Percentiles rank a stretch among this genome's conserved stretches.
Evolutionary conservation across 2,888 invertebrate species (phyloP).

Genomic region (Eupithecia tripunctaria): DNA sequence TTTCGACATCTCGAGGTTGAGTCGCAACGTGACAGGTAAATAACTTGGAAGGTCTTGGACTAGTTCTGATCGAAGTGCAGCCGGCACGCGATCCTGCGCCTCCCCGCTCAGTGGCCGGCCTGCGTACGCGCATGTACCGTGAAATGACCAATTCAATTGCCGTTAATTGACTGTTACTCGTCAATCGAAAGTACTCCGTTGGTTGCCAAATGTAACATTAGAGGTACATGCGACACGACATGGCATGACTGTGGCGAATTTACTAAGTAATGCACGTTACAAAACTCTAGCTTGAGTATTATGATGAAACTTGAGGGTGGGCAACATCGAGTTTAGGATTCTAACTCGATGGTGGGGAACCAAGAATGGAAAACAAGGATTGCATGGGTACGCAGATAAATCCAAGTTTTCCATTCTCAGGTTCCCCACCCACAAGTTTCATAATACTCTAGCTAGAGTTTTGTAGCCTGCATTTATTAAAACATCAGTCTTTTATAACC

Average conservation of each 20-base stretch:
- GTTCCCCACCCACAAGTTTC: too few relatives aligned
- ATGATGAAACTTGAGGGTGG: background rate
- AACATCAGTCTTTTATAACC: too few relatives aligned
- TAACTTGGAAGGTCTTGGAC: background rate
- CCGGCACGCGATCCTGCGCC: slow-evolving; percentile 32
- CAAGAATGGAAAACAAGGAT: background rate
- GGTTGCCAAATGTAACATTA: slow-evolving; percentile 24
- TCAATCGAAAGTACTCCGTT: slow-evolving; percentile 32
- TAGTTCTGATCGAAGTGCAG: slow-evolving; percentile 24
- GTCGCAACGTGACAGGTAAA: background rate
- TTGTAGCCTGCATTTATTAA: too few relatives aligned
- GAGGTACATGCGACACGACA: slow-evolving; percentile 29
- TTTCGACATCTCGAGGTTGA: background rate
- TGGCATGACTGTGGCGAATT: background rate
- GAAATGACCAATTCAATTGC: slow-evolving; percentile 29
- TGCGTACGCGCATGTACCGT: slow-evolving; percentile 19
- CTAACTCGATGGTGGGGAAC: background rate
- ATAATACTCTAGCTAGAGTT: too few relatives aligned
- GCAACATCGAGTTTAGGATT: too few relatives aligned
- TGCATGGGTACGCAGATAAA: too few relatives aligned
- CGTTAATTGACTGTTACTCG: slow-evolving; percentile 34
- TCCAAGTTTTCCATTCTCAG: too few relatives aligned
- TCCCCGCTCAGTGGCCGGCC: background rate
- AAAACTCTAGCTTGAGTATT: background rate
- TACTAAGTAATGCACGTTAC: background rate